Evolutionary conservation across 2,888 invertebrate species (phyloP).

Genomic region (Epinotia nisella): DNA sequence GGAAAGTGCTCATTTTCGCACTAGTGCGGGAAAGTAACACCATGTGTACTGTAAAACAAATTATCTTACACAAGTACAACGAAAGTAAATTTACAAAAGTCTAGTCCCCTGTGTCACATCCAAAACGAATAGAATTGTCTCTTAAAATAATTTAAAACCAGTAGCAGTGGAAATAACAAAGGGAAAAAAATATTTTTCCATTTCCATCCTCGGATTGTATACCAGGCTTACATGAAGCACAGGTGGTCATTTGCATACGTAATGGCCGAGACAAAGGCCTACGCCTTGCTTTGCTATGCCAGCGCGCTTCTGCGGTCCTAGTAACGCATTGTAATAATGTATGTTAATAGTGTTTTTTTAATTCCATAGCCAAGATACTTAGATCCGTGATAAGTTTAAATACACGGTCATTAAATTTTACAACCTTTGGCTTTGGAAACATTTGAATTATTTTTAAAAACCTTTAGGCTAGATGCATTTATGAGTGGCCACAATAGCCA

Average conservation of each 20-base stretch:
- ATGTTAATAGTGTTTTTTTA: constrained; percentile 42
- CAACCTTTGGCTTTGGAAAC: constrained; percentile 6
- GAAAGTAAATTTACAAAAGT: constrained; percentile 18
- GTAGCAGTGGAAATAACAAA: constrained; percentile 58
- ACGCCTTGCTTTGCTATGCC: constrained; percentile 56
- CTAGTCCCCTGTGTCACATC: constrained; percentile 16
- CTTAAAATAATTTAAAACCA: constrained; percentile 51
- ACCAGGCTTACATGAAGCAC: constrained; percentile 75
- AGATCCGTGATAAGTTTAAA: constrained; percentile 37
- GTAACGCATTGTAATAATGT: constrained; percentile 69
- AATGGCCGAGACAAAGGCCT: constrained; percentile 78
- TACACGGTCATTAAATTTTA: constrained; percentile 16
- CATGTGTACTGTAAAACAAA: too few relatives aligned
- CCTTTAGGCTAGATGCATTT: not conserved
- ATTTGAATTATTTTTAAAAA: not conserved
- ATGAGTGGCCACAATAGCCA: constrained; percentile 25
- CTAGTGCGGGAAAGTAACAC: too few relatives aligned
- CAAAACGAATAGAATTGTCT: constrained; percentile 34
- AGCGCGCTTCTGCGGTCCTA: constrained; percentile 72
- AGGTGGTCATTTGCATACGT: constrained; percentile 75
- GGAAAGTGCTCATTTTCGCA: too few relatives aligned
- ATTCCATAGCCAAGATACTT: constrained; percentile 35
- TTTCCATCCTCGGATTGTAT: constrained; percentile 74
- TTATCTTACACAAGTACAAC: constrained; percentile 10
- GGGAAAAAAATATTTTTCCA: constrained; percentile 56